Percentiles rank a stretch among this genome's conserved stretches.
Evolutionary conservation across 37 sponge, comb jelly and placozoan genomes (phyloP).

Genomic region (Theonella swinhoei): DNA sequence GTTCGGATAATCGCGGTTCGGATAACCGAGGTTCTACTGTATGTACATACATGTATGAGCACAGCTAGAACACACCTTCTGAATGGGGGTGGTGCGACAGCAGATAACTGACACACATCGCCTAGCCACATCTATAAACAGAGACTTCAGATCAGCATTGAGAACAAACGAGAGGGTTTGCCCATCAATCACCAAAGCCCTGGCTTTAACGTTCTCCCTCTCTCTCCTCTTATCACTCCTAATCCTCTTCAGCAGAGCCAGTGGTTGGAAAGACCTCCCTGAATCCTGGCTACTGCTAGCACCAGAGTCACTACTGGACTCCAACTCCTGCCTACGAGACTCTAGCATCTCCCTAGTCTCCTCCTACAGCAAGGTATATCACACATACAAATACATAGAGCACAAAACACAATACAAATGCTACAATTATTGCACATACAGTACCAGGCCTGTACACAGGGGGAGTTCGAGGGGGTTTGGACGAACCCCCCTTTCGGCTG

Average conservation of each 20-base stretch:
- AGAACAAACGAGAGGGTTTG: constrained; percentile 58
- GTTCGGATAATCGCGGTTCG: too few relatives aligned
- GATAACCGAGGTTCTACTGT: too few relatives aligned
- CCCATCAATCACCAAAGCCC: constrained; percentile 82
- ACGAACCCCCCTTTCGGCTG: too few relatives aligned
- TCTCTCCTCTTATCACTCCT: background rate
- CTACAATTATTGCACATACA: too few relatives aligned
- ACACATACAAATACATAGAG: too few relatives aligned
- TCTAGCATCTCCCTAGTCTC: constrained; percentile 12
- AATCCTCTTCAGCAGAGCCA: background rate
- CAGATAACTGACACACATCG: constrained; percentile 78
- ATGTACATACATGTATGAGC: background rate
- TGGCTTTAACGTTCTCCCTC: background rate
- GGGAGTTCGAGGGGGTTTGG: too few relatives aligned
- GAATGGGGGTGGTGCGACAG: constrained; percentile 82
- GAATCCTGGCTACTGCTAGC: background rate
- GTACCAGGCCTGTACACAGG: too few relatives aligned
- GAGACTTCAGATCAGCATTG: constrained; percentile 3
- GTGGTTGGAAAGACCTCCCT: background rate
- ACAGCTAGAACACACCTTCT: constrained; percentile 74
- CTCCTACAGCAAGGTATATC: constrained; percentile 20
- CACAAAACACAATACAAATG: too few relatives aligned
- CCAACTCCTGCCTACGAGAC: background rate
- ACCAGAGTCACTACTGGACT: background rate
- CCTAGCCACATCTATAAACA: constrained; percentile 49